Evolutionary conservation across 1,140 invertebrate species (phyloP).

Genomic region (Leptinotarsa texana): DNA sequence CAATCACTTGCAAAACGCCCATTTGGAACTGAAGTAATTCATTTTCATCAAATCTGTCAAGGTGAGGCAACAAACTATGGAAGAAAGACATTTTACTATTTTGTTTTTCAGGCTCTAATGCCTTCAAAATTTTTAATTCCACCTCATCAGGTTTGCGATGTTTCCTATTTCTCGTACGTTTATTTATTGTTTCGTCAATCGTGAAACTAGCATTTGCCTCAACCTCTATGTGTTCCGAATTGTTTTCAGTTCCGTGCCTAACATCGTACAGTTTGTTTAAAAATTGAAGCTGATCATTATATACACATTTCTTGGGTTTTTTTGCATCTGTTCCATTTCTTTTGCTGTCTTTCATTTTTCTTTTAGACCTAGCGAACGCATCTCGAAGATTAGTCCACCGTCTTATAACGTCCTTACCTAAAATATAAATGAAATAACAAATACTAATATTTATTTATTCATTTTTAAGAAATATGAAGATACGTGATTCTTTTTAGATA

Average conservation of each 20-base stretch:
- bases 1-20: slow-evolving; percentile 8
- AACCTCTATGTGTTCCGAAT: slow-evolving; percentile 19
- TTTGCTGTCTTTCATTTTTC: slow-evolving; percentile 23
- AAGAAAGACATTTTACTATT: slow-evolving; percentile 24
- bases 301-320: slow-evolving; percentile 20
- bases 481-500: slow-evolving; percentile 27
- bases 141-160: slow-evolving; percentile 21
- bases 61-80: slow-evolving; percentile 18
- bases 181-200: slow-evolving; percentile 15
- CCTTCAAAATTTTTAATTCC: slow-evolving; percentile 15
- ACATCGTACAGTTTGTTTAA: slow-evolving; percentile 25
- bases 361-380: slow-evolving; percentile 14
- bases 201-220: slow-evolving; percentile 21
- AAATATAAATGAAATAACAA: slow-evolving; percentile 15
- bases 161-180: slow-evolving; percentile 20
- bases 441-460: slow-evolving; percentile 16
- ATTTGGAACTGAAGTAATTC: slow-evolving; percentile 26
- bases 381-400: slow-evolving; percentile 23
- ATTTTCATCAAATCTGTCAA: slow-evolving; percentile 19
- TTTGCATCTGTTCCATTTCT: slow-evolving; percentile 19
- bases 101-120: slow-evolving; percentile 6
- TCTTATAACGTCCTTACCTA: slow-evolving; percentile 16
- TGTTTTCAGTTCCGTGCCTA: slow-evolving; percentile 17
- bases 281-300: slow-evolving; percentile 22
- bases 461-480: slow-evolving; percentile 22